Percentiles rank a stretch among this genome's conserved stretches.
phyloP scores from a whole-genome alignment of 2,113 vertebrate species.

The Hypanus sabinus region DNA sequence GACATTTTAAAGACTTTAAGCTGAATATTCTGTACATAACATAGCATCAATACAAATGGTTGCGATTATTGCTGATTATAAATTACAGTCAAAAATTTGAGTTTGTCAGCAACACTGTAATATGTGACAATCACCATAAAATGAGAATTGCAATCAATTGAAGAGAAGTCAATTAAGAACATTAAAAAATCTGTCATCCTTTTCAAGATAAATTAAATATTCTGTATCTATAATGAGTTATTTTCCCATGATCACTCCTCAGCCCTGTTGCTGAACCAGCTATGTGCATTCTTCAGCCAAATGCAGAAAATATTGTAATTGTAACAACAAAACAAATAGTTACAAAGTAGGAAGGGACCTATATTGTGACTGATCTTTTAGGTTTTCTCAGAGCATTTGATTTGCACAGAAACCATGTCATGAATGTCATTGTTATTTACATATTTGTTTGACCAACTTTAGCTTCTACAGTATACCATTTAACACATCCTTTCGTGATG shows the following conservation, averaged over 20 bases:
- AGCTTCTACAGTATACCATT: neutral
- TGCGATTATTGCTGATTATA: neutral
- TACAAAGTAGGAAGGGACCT: neutral
- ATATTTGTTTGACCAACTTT: neutral
- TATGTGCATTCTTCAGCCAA: neutral
- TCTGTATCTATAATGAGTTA: neutral
- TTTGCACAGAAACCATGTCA: neutral
- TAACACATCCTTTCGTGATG: neutral
- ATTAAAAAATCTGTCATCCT: neutral
- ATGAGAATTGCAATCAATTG: neutral
- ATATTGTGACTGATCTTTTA: neutral
- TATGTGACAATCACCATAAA: neutral
- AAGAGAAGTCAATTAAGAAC: neutral
- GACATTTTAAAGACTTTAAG: neutral
- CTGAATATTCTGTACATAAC: neutral
- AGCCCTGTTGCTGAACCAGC: neutral
- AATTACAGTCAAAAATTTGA: constrained; percentile 1
- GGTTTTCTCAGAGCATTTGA: neutral
- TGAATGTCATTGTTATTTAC: neutral
- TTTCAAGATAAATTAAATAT: neutral
- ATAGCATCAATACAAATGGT: neutral
- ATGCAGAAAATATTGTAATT: neutral
- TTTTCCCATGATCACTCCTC: too few relatives aligned
- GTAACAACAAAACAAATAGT: neutral
- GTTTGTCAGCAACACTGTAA: neutral